Evolutionary conservation across 2,113 vertebrate species (phyloP).

Genomic region (Elaphurus davidianus): DNA sequence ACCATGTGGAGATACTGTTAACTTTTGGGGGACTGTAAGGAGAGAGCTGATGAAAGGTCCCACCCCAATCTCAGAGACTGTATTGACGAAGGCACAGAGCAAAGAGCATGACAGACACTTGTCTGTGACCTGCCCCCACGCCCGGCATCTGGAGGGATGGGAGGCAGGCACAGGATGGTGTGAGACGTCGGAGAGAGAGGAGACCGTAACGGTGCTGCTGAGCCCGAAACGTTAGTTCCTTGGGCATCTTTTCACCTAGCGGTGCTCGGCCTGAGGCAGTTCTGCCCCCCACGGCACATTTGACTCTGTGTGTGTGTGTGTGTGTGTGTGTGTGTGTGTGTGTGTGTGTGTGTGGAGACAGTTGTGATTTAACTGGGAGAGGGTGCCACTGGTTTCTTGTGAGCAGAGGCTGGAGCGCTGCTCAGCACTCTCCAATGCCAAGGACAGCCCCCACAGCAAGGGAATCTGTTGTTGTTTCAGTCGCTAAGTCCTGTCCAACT

Average conservation of each 20-base stretch:
- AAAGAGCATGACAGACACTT: background rate
- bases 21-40: background rate
- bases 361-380: background rate
- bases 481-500: background rate
- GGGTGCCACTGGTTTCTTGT: accelerated
- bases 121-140: too few species aligned
- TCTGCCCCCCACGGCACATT: background rate
- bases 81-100: background rate
- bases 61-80: too few species aligned
- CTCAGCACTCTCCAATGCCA: accelerated
- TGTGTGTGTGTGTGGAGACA: background rate
- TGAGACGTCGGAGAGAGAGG: background rate
- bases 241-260: background rate
- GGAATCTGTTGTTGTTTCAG: background rate
- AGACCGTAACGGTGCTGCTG: accelerated
- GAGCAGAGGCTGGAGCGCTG: too few species aligned
- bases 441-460: background rate
- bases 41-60: background rate
- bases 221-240: background rate
- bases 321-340: background rate
- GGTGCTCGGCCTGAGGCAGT: background rate
- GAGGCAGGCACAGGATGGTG: background rate
- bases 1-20: background rate
- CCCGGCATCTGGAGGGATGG: background rate
- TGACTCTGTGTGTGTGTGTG: background rate